These are phyloP conservation scores for Sitta europaea DNA, from an alignment of 2,113 vertebrate species.

Conservation along the genomic window DNA sequence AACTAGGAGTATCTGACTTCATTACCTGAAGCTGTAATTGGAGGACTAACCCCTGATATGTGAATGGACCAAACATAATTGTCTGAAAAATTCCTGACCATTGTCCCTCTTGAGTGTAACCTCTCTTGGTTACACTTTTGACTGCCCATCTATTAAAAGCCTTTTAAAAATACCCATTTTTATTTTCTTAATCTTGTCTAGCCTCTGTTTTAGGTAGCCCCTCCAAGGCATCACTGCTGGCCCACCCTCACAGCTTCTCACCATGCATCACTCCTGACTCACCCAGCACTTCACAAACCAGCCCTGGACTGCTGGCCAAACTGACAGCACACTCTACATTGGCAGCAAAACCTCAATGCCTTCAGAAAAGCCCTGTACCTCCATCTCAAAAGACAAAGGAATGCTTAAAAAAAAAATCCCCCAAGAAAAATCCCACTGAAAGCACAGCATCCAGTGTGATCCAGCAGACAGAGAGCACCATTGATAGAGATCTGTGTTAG, in stretches of 20 bases:
- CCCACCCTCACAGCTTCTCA: neutral
- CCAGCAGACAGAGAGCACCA: neutral
- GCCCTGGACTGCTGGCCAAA: neutral
- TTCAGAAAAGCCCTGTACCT: neutral
- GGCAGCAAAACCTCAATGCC: neutral
- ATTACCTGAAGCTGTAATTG: neutral
- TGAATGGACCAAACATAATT: neutral
- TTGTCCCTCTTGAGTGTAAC: rapidly evolving
- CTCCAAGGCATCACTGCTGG: neutral
- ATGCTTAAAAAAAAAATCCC: neutral
- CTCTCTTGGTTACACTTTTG: neutral
- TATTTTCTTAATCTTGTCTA: neutral
- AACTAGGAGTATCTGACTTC: neutral
- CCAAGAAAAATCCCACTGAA: neutral
- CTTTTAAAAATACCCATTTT: neutral
- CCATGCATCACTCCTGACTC: neutral
- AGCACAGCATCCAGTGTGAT: neutral
- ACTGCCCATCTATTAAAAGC: neutral
- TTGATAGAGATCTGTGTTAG: constrained; percentile 3
- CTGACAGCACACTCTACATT: neutral
- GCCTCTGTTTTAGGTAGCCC: neutral
- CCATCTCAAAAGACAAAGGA: neutral
- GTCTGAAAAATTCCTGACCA: neutral
- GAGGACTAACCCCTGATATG: neutral
- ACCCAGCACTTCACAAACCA: neutral